Evolutionary conservation across 1,140 invertebrate species (phyloP), one percentile per base, ranked within the genome.

Genomic region (Melanaphis sacchari): DNA sequence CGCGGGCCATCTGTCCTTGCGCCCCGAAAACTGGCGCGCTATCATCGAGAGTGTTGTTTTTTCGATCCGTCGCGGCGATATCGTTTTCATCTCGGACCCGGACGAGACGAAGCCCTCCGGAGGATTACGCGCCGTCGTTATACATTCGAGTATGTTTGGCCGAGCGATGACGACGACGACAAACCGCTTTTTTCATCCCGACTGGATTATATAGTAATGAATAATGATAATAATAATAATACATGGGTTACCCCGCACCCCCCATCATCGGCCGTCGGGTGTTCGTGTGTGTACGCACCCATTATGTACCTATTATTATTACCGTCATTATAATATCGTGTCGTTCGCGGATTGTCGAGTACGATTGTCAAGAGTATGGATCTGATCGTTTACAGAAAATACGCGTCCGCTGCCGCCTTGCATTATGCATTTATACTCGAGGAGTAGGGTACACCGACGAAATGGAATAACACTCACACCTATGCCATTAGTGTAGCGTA

Each of bases 401-500:
- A 54, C 2, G 52, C 43, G 85, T 46, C 85, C 31, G 41, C 84
- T 36, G 49, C 88, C 22, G 49, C n/a, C 6, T 36, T 15, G 31
- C n/a, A 76, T 76, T 76, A 76, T 76, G 31, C 4, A 11, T 66
- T 59, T 59, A 31, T 31, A 59, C 7, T 31, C 18, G 18, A 36
- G 46, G 1, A 52, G 46, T 2, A 21, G n/a, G 85, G 18, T 88
- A 52, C 46, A 36, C 41, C 21, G 43, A 88, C 52, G 43, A 85
- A 54, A 93, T 54, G 81, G 36, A 85, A 93, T 85, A 82, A 93
- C 91, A 93, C 91, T 93, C 91, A 85, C 91, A 93, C 91, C 91
- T 93, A 93, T 41, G n/a, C 91, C 81, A 93, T 93, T 85, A 91
- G 66, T 90, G 31, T 9, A 9, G 43, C 15, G 9, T 59, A 59